Base-by-base conservation (phyloP, 92 coral and sea anemone species). In the Palythoa caribaeorum region DNA sequence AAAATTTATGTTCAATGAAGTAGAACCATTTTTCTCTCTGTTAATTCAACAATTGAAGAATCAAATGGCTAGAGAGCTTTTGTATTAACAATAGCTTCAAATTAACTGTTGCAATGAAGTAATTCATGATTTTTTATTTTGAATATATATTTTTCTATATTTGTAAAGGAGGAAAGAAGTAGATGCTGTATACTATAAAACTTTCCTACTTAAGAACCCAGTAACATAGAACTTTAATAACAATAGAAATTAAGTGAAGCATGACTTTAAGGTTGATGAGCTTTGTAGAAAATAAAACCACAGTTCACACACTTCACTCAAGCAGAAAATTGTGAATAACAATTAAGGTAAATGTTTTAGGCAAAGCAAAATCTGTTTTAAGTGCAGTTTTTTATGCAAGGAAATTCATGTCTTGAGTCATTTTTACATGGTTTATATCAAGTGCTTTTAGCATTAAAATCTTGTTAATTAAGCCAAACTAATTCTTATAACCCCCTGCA, bases 281-380 rank as follows among this genome's bases (percentile, higher is more conserved):
- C 71, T 81, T 81, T 68, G 35, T 20, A 28, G 73, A 81, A 63
- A 81, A 68, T 81, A 81, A 81, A 68, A 51, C 38, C 12, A 60
- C 36, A 62, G 19, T 9, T 28, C 70, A 20, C 1, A 81, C 75
- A n/a, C 57, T 81, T 71, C 86, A 81, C 75, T 68, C 60, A 68
- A 81, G 86, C 86, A 81, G 86, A 81, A 48, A 81, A 68, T 81
- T 81, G 47, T 44, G 17, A 20, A 28, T n/a, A 10, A 63, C 37
- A 17, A n/a, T 63, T 21, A 63, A 9, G 20, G 20, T 1, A 63
- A 63, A 21, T 7, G 8, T 19, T 63, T 63, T n/a, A 63, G 20
- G 20, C n/a, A 5, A 20, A 63, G 70, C 70, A 17, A 8, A n/a
- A 15, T 11, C 66, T 28, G 17, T 10, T 62, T 44, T 13, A n/a